Percentiles rank a stretch among this genome's conserved stretches.
phyloP scores from a whole-genome alignment of 35 echinoderm and acorn worm genomes.

The Amphiura filiformis region DNA sequence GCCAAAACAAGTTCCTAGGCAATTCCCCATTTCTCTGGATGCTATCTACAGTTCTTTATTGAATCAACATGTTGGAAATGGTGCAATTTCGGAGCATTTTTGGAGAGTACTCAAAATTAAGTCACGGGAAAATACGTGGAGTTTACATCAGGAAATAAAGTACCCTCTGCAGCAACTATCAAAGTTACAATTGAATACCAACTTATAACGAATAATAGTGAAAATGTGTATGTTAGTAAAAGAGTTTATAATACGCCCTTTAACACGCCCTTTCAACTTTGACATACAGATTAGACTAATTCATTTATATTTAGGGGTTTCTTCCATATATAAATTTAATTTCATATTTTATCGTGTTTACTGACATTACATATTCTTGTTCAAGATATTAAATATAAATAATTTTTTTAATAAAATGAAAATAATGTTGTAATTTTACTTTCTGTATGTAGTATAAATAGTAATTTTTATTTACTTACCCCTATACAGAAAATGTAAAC shows the following conservation, averaged over 20 bases:
- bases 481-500: neutral
- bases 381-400: neutral
- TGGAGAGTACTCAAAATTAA: neutral
- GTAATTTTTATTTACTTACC: neutral
- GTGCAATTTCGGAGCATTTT: neutral
- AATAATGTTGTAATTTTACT: neutral
- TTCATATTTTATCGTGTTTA: no score
- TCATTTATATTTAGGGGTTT: neutral
- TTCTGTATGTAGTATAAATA: neutral
- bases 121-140: neutral
- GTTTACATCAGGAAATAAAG: neutral
- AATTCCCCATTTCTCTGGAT: constrained; percentile 11
- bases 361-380: neutral
- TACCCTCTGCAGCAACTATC: neutral
- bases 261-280: neutral
- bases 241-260: neutral
- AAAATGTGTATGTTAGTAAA: neutral
- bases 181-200: no score
- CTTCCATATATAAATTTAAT: no score
- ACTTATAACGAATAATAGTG: neutral
- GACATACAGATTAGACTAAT: neutral
- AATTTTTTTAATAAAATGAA: neutral
- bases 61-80: neutral
- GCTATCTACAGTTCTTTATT: neutral
- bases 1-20: constrained; percentile 21